Base-by-base conservation (phyloP, 2,888 invertebrate genomes). In the Drosophila histrio region DNA sequence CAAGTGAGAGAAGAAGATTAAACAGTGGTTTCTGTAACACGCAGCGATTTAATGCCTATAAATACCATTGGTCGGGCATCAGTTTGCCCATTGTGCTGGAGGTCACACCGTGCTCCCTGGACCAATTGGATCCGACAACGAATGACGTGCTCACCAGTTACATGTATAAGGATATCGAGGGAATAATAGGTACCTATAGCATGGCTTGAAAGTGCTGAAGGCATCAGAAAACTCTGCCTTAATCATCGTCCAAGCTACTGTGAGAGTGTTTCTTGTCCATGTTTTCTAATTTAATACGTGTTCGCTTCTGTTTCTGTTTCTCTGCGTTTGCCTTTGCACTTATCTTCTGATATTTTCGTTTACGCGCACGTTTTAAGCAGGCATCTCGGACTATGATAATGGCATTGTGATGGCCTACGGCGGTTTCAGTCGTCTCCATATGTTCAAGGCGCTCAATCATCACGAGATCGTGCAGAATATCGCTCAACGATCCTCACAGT, bases 51-150 rank as follows among this genome's bases (percentile, higher is more conserved):
- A 95, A 96, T 92, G 97, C 97, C 4, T 97, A 96, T 92, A 99
- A 99, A 92, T 96, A 97, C 89, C 98, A 99, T 89, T 99, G 99
- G 99, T 97, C 98, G 44, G 98, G 98, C 53, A 96, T 96, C 30
- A 94, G 96, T 69, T 93, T 98, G 38, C 97, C 98, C 0, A 94
- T 97, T 15, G 94, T 96, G 21, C 92, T 99, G 65, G 98, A 98
- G 93, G 96, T 98, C 1, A 97, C 97, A n/a, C 96, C 97, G 0
- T 96, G 96, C 90, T 96, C 97, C 24, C 92, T 99, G 57, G 97
- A 98, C 90, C 99, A 99, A 91, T 92, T 97, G 62, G 97, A 99
- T 91, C 96, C 97, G 1, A 95, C 96, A 0, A 96, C 96, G 1
- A 96, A 96, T 89, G 94, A 94, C 67, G 92, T 96, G 19, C 92